Evolutionary conservation across 1,140 invertebrate genomes (phyloP), one percentile per base, ranked within the genome.

Genomic region (Cepaea nemoralis): DNA sequence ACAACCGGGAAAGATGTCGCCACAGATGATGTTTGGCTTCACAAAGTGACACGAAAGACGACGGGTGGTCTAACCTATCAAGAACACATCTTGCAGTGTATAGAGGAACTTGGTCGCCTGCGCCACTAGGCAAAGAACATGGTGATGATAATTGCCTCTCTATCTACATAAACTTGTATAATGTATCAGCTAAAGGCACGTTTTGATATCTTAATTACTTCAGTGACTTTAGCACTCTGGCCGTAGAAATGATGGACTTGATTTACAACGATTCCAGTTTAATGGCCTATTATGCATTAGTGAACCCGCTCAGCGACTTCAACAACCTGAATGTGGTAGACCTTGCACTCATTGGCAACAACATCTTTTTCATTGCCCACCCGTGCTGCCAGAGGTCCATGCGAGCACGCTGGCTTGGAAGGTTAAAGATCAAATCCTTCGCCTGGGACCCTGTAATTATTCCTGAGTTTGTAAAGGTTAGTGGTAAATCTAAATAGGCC

Each of bases 331-430:
- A 88, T 1, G 81, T 86, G 8, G 87, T 91, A 27, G 88, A 91
- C 67, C 86, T 91, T 24, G 89, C 90, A 31, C 85, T 89, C 74
- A 86, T 89, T 69, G 86, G 88, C 14, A 86, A 87, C 69, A 89
- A 90, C 79, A 85, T 86, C 24, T 85, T 86, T 67, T 92, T 92
- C 83, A 88, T 92, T 19, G 91, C 91, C 22, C 92, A 92, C 85
- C 89, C 91, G 16, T 92, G 91, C 76, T 92, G 92, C 86, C 92
- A 92, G 85, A 91, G 91, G 83, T 92, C 91, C 89, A 84, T 92
- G 14, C 91, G 89, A 0, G 88, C 89, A 33, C 85, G 87, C 42
- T 90, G 92, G 76, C 86, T 88, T 75, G 92, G 92, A 1, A 83
- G 87, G 19, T 89, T 92, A 50, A 86, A 88, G 48, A 84, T 92